These are phyloP conservation scores for Sesia bembeciformis DNA, from an alignment of 2,888 invertebrate species.

Conservation along the genomic window DNA sequence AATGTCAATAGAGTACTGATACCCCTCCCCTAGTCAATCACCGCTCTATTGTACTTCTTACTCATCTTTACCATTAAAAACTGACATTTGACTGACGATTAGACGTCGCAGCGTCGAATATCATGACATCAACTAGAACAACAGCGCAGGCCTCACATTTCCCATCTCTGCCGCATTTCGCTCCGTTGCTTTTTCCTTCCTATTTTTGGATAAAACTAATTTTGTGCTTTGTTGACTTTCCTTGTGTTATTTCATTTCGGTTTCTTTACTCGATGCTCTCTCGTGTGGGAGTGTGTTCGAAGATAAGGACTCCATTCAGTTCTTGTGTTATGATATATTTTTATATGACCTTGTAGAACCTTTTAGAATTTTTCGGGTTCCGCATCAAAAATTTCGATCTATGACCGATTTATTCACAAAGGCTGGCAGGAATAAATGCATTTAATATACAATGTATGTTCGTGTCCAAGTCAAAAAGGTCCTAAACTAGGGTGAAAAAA, in stretches of 20 bases:
- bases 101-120: slow-evolving; percentile 1
- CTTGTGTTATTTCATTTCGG: slow-evolving; percentile 41
- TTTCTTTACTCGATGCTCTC: slow-evolving; percentile 37
- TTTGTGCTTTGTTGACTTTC: slow-evolving; percentile 66
- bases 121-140: slow-evolving; percentile 10
- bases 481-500: no score
- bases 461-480: no score
- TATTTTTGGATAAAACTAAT: slow-evolving; percentile 64
- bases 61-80: no score
- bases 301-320: slow-evolving; percentile 11
- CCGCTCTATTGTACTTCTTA: no score
- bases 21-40: no score
- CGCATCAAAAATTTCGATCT: no score
- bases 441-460: no score
- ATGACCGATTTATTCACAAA: no score
- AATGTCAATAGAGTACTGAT: no score
- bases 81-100: no score
- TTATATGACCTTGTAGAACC: not conserved
- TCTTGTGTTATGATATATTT: not conserved
- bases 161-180: slow-evolving; percentile 36
- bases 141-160: slow-evolving; percentile 18
- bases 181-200: slow-evolving; percentile 42
- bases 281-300: slow-evolving; percentile 13
- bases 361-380: no score
- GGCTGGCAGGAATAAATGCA: no score